Conservation (phyloP, 2,797 vertebrate species). For the Cichlasoma orientale region DNA sequence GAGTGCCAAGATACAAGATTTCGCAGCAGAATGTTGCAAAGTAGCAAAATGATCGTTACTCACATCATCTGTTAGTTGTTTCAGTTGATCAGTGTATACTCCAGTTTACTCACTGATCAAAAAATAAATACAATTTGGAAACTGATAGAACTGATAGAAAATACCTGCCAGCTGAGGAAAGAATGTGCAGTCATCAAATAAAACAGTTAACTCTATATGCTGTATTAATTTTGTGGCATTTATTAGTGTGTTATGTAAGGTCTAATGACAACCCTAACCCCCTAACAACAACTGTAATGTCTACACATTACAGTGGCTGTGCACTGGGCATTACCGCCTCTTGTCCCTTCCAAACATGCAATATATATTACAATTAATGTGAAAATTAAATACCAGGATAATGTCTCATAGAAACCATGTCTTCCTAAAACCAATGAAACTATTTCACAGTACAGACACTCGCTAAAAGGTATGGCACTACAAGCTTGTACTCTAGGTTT, state of each 20-base stretch:
- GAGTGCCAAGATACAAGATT: not conserved
- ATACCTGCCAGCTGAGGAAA: constrained; percentile 1
- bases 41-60: not conserved
- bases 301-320: constrained; percentile 23
- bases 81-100: not conserved
- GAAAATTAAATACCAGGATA: constrained; percentile 67
- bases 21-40: not conserved
- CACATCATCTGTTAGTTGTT: not conserved
- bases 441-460: constrained; percentile 48
- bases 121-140: not conserved
- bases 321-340: constrained; percentile 47
- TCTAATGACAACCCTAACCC: constrained; percentile 32
- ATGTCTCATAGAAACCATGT: constrained; percentile 30
- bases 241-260: not conserved
- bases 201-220: not conserved
- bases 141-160: too few species aligned
- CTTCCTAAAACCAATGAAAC: constrained; percentile 63
- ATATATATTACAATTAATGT: constrained; percentile 63
- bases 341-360: constrained; percentile 47
- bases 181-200: not conserved
- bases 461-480: constrained; percentile 48
- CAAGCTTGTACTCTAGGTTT: constrained; percentile 52
- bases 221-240: not conserved
- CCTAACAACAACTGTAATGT: not conserved
- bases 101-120: constrained; percentile 2